Evolutionary conservation across 2,113 vertebrate genomes (phyloP).

Genomic region (Nycticryphes semicollaris): DNA sequence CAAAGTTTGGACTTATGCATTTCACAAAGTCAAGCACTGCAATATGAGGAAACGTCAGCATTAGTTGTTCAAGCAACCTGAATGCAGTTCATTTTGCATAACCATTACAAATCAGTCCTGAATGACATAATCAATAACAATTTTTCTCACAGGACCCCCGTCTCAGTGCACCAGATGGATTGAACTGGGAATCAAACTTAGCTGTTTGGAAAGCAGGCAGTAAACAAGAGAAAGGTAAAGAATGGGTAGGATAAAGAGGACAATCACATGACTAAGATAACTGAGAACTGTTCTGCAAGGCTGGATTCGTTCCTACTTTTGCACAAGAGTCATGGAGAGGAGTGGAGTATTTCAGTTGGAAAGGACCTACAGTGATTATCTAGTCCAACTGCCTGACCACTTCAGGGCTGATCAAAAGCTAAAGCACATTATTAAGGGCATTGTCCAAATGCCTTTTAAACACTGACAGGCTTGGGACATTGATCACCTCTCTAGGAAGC

Average conservation of each 20-base stretch:
- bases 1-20: not conserved
- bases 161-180: not conserved
- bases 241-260: not conserved
- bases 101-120: not conserved
- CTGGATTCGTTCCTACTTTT: not conserved
- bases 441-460: not conserved
- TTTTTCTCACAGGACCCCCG: not conserved
- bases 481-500: not conserved
- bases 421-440: not conserved
- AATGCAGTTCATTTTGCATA: not conserved
- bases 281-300: not conserved
- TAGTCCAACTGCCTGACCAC: not conserved
- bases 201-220: not conserved
- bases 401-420: not conserved
- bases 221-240: not conserved
- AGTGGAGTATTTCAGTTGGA: not conserved
- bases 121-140: not conserved
- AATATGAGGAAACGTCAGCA: not conserved
- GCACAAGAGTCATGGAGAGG: not conserved
- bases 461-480: not conserved
- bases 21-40: not conserved
- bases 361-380: not conserved
- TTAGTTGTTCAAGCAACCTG: not conserved
- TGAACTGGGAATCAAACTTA: not conserved
- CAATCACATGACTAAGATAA: not conserved